These are phyloP conservation scores for Brachionus angularis DNA, from an alignment of 1,140 invertebrate genomes.

Conservation along the genomic window DNA sequence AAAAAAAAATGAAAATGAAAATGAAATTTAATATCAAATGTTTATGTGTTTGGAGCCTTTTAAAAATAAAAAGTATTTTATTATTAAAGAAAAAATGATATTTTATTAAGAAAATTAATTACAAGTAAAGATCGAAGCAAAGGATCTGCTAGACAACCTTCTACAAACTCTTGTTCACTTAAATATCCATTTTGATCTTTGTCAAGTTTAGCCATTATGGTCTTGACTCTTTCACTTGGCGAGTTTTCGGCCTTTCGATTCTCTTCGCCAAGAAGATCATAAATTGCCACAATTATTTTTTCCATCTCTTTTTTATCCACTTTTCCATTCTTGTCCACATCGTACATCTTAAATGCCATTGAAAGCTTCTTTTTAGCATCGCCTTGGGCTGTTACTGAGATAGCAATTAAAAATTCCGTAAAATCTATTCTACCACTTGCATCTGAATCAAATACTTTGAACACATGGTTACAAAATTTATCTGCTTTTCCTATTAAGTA, in stretches of 20 bases:
- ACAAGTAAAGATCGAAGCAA: constrained; percentile 28
- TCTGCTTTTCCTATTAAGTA: constrained; percentile 41
- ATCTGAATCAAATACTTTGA: constrained; percentile 41
- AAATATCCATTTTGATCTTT: constrained; percentile 31
- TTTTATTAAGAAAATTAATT: background rate
- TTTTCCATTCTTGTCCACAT: constrained; percentile 38
- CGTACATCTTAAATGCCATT: constrained; percentile 43
- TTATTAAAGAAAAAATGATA: background rate
- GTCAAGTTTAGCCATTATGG: constrained; percentile 31
- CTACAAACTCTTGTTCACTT: constrained; percentile 41
- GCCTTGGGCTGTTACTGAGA: constrained; percentile 30
- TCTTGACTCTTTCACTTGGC: constrained; percentile 17
- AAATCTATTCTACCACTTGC: constrained; percentile 40
- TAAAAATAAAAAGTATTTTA: too few relatives aligned
- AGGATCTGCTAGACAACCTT: constrained; percentile 33
- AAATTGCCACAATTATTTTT: constrained; percentile 41
- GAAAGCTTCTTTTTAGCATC: constrained; percentile 21
- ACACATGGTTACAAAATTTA: constrained; percentile 44
- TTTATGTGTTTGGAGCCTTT: too few relatives aligned
- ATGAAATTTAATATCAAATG: too few relatives aligned
- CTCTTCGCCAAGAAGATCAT: constrained; percentile 42
- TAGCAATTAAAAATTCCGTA: constrained; percentile 35
- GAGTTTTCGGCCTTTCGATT: constrained; percentile 29
- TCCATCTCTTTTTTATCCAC: constrained; percentile 44
- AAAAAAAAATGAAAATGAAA: too few relatives aligned